A percentile compares a stretch with the other conserved stretches of the same genome.
Conservation (phyloP, 2,888 invertebrate genomes). For the Cremastobaeus sp. region DNA sequence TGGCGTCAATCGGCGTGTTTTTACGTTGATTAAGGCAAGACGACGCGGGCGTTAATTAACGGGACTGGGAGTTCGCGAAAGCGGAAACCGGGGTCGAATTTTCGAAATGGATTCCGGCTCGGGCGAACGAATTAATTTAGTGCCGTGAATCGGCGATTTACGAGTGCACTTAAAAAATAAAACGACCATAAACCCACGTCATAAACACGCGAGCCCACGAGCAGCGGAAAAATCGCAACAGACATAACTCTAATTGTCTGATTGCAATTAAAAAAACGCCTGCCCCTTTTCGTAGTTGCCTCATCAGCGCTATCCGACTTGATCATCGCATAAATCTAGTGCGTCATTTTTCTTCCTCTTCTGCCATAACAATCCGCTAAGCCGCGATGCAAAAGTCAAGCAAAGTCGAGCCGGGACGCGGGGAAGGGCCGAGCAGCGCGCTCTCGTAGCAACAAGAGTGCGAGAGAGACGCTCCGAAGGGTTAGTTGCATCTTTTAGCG, state of each 20-base stretch:
- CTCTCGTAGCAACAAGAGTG: constrained; percentile 4
- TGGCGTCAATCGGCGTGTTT: constrained; percentile 42
- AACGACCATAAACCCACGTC: no score
- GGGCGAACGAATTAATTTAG: no score
- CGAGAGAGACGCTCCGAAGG: constrained; percentile 14
- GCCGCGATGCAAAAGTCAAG: constrained; percentile 22
- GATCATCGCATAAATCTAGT: constrained; percentile 48
- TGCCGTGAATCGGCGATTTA: no score
- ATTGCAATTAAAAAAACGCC: constrained; percentile 18
- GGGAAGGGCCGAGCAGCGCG: no score
- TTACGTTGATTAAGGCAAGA: constrained; percentile 41
- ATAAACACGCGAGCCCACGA: no score
- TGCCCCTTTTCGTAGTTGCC: constrained; percentile 19
- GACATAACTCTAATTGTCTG: constrained; percentile 16
- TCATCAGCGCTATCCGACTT: constrained; percentile 25
- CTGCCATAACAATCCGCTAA: constrained; percentile 29
- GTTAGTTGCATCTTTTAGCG: constrained; percentile 54
- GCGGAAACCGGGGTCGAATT: constrained; percentile 15
- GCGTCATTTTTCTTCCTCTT: constrained; percentile 33
- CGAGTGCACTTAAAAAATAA: no score
- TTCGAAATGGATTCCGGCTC: no score
- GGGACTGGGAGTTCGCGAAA: constrained; percentile 15
- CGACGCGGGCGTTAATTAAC: constrained; percentile 34
- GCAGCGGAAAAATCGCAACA: no score
- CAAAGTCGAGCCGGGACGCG: constrained; percentile 1